These are phyloP conservation scores for Pyrgilauda ruficollis DNA, from an alignment of 2,113 vertebrate species.

Conservation along the genomic window DNA sequence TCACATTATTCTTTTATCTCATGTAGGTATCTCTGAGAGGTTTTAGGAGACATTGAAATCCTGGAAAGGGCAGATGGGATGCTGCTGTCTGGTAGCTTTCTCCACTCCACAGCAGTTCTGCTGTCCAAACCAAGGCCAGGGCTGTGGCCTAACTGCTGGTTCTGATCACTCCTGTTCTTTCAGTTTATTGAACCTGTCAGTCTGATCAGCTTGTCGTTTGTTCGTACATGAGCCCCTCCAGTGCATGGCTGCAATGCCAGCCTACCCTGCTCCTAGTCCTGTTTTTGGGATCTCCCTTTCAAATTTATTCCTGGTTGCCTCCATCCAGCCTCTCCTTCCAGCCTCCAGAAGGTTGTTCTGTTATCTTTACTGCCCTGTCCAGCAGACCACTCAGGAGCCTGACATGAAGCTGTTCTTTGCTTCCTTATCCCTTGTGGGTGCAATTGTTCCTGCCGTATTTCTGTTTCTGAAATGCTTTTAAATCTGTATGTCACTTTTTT, in stretches of 20 bases:
- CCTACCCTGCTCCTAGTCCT: not conserved
- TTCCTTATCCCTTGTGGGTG: not conserved
- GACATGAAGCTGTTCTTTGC: not conserved
- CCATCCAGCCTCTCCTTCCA: not conserved
- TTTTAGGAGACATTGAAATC: not conserved
- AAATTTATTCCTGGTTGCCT: not conserved
- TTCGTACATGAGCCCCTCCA: not conserved
- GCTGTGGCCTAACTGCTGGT: not conserved
- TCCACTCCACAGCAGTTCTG: not conserved
- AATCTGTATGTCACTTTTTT: not conserved
- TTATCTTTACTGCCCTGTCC: not conserved
- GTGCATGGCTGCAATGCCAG: not conserved
- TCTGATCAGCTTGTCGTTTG: not conserved
- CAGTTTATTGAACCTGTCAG: not conserved
- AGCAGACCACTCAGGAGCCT: not conserved
- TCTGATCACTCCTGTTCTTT: not conserved
- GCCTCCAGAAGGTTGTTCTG: not conserved
- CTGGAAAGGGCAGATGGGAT: not conserved
- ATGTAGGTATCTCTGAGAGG: not conserved
- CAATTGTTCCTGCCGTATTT: not conserved
- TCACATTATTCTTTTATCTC: not conserved
- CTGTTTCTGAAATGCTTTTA: not conserved
- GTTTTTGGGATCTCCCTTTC: not conserved
- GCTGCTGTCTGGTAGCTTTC: not conserved
- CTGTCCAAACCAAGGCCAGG: not conserved